A percentile compares a stretch with the other conserved stretches of the same genome.
These are phyloP conservation scores for Pteronura brasiliensis DNA, from an alignment of 2,113 vertebrate genomes.

Conservation along the genomic window DNA sequence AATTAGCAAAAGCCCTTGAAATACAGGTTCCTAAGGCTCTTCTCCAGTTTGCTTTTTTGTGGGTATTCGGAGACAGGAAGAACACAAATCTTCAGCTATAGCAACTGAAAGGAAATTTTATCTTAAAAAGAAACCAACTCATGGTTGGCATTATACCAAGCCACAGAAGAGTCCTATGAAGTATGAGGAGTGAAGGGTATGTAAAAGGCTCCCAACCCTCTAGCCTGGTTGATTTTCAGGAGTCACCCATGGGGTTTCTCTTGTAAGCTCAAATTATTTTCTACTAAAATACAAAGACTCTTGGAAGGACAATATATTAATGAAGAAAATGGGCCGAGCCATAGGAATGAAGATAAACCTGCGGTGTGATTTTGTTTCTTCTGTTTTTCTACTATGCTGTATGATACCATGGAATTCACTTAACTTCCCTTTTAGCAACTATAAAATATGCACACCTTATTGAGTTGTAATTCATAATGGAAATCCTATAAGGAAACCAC, in stretches of 20 bases:
- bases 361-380: background rate
- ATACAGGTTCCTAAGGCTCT: background rate
- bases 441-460: background rate
- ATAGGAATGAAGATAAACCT: background rate
- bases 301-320: background rate
- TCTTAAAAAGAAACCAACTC: background rate
- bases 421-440: background rate
- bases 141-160: background rate
- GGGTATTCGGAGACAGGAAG: background rate
- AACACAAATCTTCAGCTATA: background rate
- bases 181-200: background rate
- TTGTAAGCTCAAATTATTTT: background rate
- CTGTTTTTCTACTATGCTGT: background rate
- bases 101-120: background rate
- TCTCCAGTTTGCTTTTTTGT: background rate
- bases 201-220: background rate
- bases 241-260: background rate
- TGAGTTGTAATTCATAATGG: background rate
- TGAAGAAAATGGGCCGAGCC: background rate
- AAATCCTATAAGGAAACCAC: background rate
- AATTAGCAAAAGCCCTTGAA: background rate
- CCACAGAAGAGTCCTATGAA: background rate
- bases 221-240: background rate
- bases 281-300: background rate
- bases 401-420: background rate